Conservation (phyloP, 92 coral and sea anemone species). For the Phymanthus crucifer region DNA sequence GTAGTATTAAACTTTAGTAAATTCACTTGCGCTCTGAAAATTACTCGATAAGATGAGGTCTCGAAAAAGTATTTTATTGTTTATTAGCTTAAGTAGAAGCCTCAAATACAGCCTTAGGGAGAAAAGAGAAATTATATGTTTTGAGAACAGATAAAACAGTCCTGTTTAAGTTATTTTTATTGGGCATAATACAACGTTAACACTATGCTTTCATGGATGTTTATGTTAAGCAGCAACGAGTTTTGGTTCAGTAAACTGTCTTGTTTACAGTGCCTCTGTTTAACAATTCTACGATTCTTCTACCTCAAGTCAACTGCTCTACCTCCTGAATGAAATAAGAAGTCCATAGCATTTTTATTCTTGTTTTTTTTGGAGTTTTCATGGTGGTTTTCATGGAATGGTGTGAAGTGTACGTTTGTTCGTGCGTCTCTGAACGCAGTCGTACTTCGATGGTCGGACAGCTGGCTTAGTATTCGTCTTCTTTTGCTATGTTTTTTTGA, state of each 20-base stretch:
- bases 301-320: neutral
- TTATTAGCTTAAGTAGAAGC: neutral
- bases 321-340: neutral
- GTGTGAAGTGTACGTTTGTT: neutral
- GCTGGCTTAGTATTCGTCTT: neutral
- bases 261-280: neutral
- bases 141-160: neutral
- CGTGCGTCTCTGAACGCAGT: neutral
- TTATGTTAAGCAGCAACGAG: neutral
- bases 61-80: neutral
- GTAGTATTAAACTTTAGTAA: neutral
- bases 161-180: neutral
- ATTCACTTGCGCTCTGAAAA: neutral
- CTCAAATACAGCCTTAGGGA: conserved; percentile 1
- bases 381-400: neutral
- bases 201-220: neutral
- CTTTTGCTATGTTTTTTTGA: neutral
- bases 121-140: neutral
- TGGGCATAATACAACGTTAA: neutral
- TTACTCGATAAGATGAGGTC: neutral
- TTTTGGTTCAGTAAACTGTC: conserved; percentile 5
- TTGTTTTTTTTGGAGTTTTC: neutral
- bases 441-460: neutral
- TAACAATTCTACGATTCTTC: neutral
- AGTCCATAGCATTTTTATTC: neutral